These are phyloP conservation scores for Actias luna DNA, from an alignment of 2,888 invertebrate genomes.

Conservation along the genomic window DNA sequence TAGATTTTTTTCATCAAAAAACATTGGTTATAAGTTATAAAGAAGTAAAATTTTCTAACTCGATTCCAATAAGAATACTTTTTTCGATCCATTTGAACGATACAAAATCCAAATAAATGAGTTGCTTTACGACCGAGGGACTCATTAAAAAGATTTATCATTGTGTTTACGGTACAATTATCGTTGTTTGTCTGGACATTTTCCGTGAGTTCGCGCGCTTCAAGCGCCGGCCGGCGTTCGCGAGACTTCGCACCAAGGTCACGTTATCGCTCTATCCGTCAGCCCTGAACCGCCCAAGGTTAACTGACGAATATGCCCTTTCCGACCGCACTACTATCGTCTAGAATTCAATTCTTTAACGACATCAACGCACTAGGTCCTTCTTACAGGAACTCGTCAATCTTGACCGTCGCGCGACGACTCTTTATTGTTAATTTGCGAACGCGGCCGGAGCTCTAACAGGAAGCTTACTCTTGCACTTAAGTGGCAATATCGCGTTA, in stretches of 20 bases:
- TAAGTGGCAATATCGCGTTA: constrained; percentile 58
- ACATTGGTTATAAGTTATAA: constrained; percentile 18
- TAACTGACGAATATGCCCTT: constrained; percentile 44
- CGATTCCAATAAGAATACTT: constrained; percentile 19
- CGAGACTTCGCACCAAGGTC: constrained; percentile 74
- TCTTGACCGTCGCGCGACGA: constrained; percentile 64
- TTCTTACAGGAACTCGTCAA: constrained; percentile 77
- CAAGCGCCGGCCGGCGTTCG: constrained; percentile 74
- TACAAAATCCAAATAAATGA: not conserved
- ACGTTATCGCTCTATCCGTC: constrained; percentile 78
- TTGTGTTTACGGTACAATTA: constrained; percentile 52
- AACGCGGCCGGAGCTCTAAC: constrained; percentile 51
- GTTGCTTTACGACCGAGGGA: constrained; percentile 16
- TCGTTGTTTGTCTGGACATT: constrained; percentile 74
- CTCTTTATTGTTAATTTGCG: constrained; percentile 72
- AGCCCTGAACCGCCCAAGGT: constrained; percentile 70
- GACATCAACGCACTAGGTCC: constrained; percentile 51
- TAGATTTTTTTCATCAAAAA: constrained; percentile 17
- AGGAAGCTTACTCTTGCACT: constrained; percentile 64
- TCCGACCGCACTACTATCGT: constrained; percentile 33
- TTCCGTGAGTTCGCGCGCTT: constrained; percentile 67
- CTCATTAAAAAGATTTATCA: constrained; percentile 50
- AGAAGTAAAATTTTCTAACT: constrained; percentile 20
- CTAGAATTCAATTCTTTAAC: constrained; percentile 38
- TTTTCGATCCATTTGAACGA: not conserved